phyloP scores from a whole-genome alignment of 2,888 invertebrate genomes.

The Heteropelma amictum region DNA sequence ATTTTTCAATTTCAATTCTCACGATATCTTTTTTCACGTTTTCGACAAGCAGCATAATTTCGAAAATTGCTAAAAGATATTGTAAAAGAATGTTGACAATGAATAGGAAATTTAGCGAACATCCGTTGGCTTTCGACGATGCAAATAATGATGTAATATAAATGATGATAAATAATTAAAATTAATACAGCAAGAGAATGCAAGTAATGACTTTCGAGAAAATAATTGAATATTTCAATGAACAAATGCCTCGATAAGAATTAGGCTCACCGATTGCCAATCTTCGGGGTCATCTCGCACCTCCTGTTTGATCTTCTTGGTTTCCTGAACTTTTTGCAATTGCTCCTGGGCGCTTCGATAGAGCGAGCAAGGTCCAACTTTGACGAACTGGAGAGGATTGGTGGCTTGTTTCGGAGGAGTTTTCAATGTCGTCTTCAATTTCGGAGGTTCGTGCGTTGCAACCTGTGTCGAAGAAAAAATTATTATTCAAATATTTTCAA shows the following conservation, averaged over 20 bases:
- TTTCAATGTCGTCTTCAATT: constrained; percentile 75
- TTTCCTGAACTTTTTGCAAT: constrained; percentile 90
- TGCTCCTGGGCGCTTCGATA: constrained; percentile 92
- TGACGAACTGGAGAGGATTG: constrained; percentile 93
- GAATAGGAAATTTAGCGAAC: too few relatives aligned
- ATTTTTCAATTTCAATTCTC: too few relatives aligned
- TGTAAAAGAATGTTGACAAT: too few relatives aligned
- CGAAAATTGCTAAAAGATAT: too few relatives aligned
- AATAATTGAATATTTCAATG: neutral
- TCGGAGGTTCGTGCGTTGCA: constrained; percentile 74
- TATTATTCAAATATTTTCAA: too few relatives aligned
- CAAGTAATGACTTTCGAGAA: too few relatives aligned
- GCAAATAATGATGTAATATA: too few relatives aligned
- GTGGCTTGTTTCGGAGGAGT: constrained; percentile 90
- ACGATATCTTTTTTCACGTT: too few relatives aligned
- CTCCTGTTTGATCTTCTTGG: constrained; percentile 89
- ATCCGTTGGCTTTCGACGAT: too few relatives aligned
- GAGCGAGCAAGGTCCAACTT: constrained; percentile 92
- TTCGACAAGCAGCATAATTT: too few relatives aligned
- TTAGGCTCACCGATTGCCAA: constrained; percentile 94
- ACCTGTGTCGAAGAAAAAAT: constrained; percentile 62
- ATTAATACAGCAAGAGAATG: too few relatives aligned
- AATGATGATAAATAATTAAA: too few relatives aligned
- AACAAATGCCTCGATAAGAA: neutral
- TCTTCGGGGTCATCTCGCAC: constrained; percentile 91